phyloP scores from a whole-genome alignment of 2,113 vertebrate genomes.

The Microtus pennsylvanicus region DNA sequence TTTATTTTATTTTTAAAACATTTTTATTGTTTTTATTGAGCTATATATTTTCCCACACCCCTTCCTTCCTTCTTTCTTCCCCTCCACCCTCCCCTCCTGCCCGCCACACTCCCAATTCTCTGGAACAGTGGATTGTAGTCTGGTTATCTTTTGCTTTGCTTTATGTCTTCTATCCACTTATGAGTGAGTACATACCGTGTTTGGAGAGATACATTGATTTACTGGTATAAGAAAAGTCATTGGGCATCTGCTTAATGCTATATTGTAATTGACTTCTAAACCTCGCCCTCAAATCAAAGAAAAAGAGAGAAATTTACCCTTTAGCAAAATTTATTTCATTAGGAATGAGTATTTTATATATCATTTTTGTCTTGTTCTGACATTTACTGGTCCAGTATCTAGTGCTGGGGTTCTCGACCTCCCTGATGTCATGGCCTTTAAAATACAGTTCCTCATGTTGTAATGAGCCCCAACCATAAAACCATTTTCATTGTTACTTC shows the following conservation, averaged over 20 bases:
- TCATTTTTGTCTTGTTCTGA: background rate
- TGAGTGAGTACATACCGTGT: no score
- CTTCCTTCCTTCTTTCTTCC: no score
- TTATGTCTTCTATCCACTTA: no score
- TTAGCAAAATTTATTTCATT: background rate
- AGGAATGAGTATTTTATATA: background rate
- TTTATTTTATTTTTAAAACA: no score
- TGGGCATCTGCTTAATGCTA: background rate
- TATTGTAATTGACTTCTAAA: background rate
- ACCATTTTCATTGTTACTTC: background rate
- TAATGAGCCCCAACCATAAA: background rate
- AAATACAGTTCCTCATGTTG: background rate
- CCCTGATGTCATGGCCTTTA: background rate
- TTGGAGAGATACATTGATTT: background rate
- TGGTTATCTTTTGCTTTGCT: no score
- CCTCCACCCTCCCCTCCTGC: no score
- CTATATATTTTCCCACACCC: no score
- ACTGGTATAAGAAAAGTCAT: background rate
- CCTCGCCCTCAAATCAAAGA: background rate
- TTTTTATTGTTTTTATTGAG: no score
- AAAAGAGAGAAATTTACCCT: background rate
- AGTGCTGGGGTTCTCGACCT: background rate
- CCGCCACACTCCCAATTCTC: no score
- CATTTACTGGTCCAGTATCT: background rate
- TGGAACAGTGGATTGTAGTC: no score